Conservation (phyloP, 2,113 vertebrate species). For the Aldabrachelys gigantea region DNA sequence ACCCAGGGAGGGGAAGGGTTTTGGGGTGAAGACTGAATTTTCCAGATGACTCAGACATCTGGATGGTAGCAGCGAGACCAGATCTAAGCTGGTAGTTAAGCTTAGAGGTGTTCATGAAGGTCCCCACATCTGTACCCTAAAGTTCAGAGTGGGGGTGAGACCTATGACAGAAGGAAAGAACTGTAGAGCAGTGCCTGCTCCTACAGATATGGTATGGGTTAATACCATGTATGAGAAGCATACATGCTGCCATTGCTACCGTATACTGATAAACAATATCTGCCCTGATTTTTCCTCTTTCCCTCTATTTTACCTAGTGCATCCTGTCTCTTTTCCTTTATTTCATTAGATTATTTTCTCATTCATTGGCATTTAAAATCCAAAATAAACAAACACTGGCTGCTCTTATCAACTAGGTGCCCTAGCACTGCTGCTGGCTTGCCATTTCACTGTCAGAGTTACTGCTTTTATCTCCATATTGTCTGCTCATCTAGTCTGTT, state of each 20-base stretch:
- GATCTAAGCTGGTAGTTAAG: too few relatives aligned
- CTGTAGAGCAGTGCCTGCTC: neutral
- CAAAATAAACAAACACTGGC: neutral
- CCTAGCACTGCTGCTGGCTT: neutral
- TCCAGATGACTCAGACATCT: too few relatives aligned
- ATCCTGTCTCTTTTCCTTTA: neutral
- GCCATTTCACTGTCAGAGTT: rapidly evolving
- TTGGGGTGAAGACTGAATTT: too few relatives aligned
- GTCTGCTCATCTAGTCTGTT: neutral
- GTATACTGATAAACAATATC: neutral
- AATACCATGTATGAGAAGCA: neutral
- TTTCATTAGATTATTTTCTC: neutral
- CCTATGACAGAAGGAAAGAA: neutral
- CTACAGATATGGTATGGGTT: neutral
- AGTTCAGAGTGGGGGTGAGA: too few relatives aligned
- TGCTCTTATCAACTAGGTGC: neutral
- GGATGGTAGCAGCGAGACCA: too few relatives aligned
- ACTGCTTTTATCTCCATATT: neutral
- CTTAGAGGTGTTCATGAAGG: too few relatives aligned
- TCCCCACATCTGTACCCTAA: too few relatives aligned
- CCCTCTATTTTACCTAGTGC: neutral
- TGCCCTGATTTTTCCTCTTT: neutral
- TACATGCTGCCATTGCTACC: neutral
- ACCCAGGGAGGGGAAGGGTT: too few relatives aligned
- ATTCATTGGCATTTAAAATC: neutral